Evolutionary conservation across 1,140 invertebrate species (phyloP), one percentile per base, ranked within the genome.

Genomic region (Pentalonia nigronervosa): DNA sequence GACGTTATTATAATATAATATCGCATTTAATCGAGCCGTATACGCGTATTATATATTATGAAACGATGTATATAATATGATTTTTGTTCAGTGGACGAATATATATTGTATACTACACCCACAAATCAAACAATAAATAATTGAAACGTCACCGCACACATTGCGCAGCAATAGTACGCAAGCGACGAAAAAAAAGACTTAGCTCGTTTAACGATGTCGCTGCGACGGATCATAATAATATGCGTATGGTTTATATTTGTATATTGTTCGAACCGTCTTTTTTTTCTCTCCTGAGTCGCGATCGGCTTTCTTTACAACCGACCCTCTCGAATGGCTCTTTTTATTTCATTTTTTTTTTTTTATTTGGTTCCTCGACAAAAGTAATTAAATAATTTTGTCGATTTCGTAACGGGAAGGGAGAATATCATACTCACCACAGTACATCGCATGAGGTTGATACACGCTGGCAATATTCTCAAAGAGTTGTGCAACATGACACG

Each of bases 361-460:
- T 60, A 41, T 60, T 41, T 60, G 4, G 20, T 41, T 90, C 34
- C 36, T 23, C 23, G 53, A 45, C 88, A 11, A 60, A 90, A 30
- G 88, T 90, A 90, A 90, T 90, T 90, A 60, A 90, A 90, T 60
- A 60, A 90, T 90, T 90, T 90, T 3, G 53, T 45, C 11, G 53
- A 90, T 90, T 90, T 90, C 88, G 53, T 60, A 60, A 90, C 53
- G 36, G 60, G 53, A 25, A 56, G 88, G 56, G 88, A 90, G 53
- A 90, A 23, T 56, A 76, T 76, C n/a, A n/a, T 14, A 60, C 25
- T 0, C 2, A n/a, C n/a, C n/a, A 60, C 30, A 30, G 8, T 76
- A 34, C n/a, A 56, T 56, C 34, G 4, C 88, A 17, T 7, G 30
- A 45, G 53, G 23, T 36, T 41, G 34, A 17, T 76, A 76, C 60